Evolutionary conservation across 1,140 invertebrate species (phyloP), one percentile per base, ranked within the genome.

Genomic region (Drosophila varians): DNA sequence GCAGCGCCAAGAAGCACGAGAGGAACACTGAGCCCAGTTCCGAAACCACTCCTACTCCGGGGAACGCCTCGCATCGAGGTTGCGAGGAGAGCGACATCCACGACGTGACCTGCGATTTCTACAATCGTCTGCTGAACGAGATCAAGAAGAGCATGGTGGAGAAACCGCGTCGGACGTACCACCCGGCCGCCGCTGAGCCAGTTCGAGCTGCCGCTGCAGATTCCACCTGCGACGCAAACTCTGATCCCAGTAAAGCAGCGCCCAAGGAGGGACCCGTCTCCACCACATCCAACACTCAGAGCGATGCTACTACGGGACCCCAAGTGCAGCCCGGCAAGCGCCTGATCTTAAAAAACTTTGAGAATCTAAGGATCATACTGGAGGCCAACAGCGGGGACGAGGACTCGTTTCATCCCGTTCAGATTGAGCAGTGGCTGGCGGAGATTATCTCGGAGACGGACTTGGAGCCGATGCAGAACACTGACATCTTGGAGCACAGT

Each of bases 371-470:
- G 43, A 87, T 91, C 18, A 72, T 90, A 4, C 34, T 91, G 1
- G 82, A 90, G 56, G 80, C 84, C 2, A 84, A 89, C 19, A 83
- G 74, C 54, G 78, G 83, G 6, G 74, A 90, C 11, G 87, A 87
- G 21, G 84, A 90, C 23, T 54, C 75, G 0, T 89, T 89, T 57
- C 82, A 90, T 71, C 92, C 93, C 8, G 92, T 92, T 9, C 93
- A 93, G 64, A 92, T 93, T 8, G 93, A 93, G 19, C 92, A 93
- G 34, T 93, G 93, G 93, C 74, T 93, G 23, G 91, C 91, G 6
- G 92, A 93, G 52, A 93, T 93, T 18, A 90, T 93, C 53, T 91
- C 91, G 0, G 93, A 93, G 55, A 93, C 93, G 0, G 93, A 93
- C 75, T 92, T 92, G 21, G 93, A 93, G 62, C 93, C 93, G 4